Conservation (phyloP, 2,888 invertebrate species). For the Rhopalosiphum nymphaeae region DNA sequence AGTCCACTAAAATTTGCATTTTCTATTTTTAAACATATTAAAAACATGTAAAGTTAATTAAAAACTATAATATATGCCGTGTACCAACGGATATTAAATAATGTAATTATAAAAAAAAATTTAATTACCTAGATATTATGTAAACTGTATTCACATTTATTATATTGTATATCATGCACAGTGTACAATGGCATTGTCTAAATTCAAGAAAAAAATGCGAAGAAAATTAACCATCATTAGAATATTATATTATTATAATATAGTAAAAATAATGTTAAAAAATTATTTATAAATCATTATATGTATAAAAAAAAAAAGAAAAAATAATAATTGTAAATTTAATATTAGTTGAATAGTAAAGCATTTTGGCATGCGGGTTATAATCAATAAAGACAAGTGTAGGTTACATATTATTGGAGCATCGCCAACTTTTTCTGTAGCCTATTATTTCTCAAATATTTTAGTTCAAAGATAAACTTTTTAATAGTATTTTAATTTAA, state of each 20-base stretch:
- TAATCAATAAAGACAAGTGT: constrained; percentile 2
- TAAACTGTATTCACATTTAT: neutral
- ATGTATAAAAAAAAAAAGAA: neutral
- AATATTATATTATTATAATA: neutral
- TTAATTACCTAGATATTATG: neutral
- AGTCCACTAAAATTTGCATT: neutral
- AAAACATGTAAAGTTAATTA: neutral
- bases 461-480: neutral
- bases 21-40: neutral
- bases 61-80: neutral
- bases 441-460: neutral
- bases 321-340: neutral
- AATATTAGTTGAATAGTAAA: neutral
- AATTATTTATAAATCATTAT: neutral
- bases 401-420: neutral
- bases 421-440: neutral
- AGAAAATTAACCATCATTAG: neutral
- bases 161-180: neutral
- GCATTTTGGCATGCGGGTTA: neutral
- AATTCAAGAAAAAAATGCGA: neutral
- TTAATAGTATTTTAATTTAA: neutral
- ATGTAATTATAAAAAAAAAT: neutral
- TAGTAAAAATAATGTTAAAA: neutral
- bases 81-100: neutral
- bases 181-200: neutral